Evolutionary conservation across 1,140 invertebrate species (phyloP).

Genomic region (Drosophila biarmipes): DNA sequence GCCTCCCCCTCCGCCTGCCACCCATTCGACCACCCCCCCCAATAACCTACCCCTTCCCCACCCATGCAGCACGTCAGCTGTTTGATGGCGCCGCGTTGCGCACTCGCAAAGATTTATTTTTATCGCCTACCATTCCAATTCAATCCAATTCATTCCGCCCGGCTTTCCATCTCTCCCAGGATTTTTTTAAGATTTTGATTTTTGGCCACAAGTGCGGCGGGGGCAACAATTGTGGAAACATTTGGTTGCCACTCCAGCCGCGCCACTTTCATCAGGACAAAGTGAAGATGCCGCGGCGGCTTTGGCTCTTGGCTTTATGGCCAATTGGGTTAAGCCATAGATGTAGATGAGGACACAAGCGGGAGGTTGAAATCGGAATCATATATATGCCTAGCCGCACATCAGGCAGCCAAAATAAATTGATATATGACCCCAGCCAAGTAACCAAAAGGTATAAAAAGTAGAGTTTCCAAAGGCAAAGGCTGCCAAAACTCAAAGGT

Average conservation of each 20-base stretch:
- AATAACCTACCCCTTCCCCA: not conserved
- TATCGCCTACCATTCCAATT: conserved; percentile 81
- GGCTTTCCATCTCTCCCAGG: conserved; percentile 33
- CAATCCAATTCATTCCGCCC: conserved; percentile 78
- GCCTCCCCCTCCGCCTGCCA: not conserved
- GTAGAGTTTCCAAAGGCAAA: not conserved
- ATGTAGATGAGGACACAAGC: conserved; percentile 4
- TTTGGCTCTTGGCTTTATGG: conserved; percentile 54
- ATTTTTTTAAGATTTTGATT: conserved; percentile 48
- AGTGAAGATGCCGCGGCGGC: conserved; percentile 30
- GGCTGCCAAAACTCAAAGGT: conserved; percentile 13
- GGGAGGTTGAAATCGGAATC: conserved; percentile 3
- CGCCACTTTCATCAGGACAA: conserved; percentile 51
- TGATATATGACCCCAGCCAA: conserved; percentile 34
- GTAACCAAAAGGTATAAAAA: conserved; percentile 10
- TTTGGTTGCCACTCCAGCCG: conserved; percentile 42
- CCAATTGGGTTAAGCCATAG: conserved; percentile 48
- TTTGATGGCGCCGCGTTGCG: conserved; percentile 75
- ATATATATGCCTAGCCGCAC: conserved; percentile 34
- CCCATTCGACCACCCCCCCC: not conserved
- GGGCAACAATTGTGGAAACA: conserved; percentile 44
- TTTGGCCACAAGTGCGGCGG: conserved; percentile 51
- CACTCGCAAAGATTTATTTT: conserved; percentile 80
- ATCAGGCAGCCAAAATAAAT: conserved; percentile 50
- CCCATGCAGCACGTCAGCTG: conserved; percentile 61